Conservation (phyloP, 1,140 invertebrate species). For the Oedothorax gibbosus region DNA sequence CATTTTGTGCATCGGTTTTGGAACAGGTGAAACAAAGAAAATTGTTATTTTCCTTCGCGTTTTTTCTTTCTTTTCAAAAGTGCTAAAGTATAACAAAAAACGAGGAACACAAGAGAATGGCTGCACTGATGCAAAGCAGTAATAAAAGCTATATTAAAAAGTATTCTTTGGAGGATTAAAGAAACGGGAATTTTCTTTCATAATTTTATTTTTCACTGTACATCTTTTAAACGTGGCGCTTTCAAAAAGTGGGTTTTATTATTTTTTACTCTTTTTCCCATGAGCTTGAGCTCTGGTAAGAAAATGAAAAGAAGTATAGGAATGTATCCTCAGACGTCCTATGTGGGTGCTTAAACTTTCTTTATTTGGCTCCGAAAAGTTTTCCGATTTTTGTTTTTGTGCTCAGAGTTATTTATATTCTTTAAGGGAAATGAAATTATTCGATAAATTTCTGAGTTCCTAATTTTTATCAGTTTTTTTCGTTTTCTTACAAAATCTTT, state of each 20-base stretch:
- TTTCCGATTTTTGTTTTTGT: slow-evolving; percentile 7
- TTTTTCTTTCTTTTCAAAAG: background rate
- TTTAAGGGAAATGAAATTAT: slow-evolving; percentile 5
- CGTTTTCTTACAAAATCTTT: too few species aligned
- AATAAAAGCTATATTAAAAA: slow-evolving; percentile 59
- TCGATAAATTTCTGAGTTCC: slow-evolving; percentile 39
- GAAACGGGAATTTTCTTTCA: background rate
- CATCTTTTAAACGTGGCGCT: slow-evolving; percentile 48
- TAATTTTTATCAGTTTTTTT: slow-evolving; percentile 14
- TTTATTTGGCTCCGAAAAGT: slow-evolving; percentile 3
- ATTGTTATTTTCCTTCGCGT: background rate
- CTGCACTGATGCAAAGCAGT: slow-evolving; percentile 26
- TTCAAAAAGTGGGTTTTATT: slow-evolving; percentile 28
- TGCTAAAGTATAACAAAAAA: slow-evolving; percentile 26
- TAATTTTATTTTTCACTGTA: slow-evolving; percentile 45
- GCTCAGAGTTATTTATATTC: slow-evolving; percentile 21
- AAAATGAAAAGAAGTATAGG: slow-evolving; percentile 3
- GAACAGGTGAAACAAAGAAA: too few species aligned
- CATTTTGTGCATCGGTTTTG: too few species aligned
- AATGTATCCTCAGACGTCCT: slow-evolving; percentile 24
- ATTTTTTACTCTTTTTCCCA: slow-evolving; percentile 8
- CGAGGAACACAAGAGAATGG: slow-evolving; percentile 9
- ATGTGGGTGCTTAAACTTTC: slow-evolving; percentile 42
- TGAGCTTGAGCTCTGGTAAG: slow-evolving; percentile 5
- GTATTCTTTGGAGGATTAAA: slow-evolving; percentile 50